Conservation (phyloP, 1,140 invertebrate species). For the Drosophila micromelanica region DNA sequence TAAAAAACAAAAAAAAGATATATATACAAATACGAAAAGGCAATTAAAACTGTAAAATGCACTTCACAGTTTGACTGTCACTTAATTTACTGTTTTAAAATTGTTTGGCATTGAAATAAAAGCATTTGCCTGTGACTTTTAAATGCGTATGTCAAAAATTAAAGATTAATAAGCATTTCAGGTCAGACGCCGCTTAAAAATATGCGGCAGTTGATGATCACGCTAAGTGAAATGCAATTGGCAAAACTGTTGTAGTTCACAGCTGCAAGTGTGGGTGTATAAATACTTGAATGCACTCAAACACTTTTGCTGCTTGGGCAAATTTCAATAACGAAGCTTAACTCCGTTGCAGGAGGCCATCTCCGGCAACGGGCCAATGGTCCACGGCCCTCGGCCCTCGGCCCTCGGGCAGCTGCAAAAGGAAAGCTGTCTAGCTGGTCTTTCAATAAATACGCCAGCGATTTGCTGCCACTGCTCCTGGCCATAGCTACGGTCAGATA, state of each 20-base stretch:
- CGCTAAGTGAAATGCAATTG: conserved; percentile 51
- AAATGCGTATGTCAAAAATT: too few species aligned
- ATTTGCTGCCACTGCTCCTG: conserved; percentile 33
- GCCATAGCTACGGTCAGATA: conserved; percentile 60
- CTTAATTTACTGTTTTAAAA: conserved; percentile 59
- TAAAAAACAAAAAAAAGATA: conserved; percentile 21
- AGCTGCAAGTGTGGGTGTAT: conserved; percentile 19
- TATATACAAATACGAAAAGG: conserved; percentile 3
- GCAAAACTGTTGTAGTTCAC: conserved; percentile 21
- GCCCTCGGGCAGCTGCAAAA: conserved; percentile 9
- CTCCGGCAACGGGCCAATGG: too few species aligned
- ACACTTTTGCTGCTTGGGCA: conserved; percentile 71
- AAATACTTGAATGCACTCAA: conserved; percentile 72
- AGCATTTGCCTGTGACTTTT: conserved; percentile 24
- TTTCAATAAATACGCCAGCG: conserved; percentile 38
- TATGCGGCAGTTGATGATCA: conserved; percentile 35
- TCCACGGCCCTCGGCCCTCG: too few species aligned
- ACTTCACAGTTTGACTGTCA: conserved; percentile 57
- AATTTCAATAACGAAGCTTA: conserved; percentile 73
- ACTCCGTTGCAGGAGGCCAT: conserved; percentile 22
- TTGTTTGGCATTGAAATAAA: conserved; percentile 39
- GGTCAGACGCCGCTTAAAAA: conserved; percentile 1
- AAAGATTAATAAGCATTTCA: too few species aligned
- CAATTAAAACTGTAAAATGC: neutral
- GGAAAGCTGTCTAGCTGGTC: conserved; percentile 40